These are phyloP conservation scores for Nephrotoma guestfalica DNA, from an alignment of 2,888 invertebrate genomes.

Conservation along the genomic window DNA sequence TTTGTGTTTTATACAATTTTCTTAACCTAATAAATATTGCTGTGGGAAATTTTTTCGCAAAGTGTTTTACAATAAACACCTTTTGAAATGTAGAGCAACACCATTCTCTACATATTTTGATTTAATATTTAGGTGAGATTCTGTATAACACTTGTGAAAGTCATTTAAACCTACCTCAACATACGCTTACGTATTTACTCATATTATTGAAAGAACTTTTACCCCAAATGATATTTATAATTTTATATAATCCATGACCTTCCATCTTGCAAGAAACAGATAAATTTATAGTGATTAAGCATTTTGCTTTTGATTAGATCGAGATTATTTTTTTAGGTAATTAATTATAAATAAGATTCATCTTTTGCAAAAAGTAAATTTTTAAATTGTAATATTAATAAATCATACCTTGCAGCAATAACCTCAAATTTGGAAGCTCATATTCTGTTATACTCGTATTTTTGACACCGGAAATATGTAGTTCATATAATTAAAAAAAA, in stretches of 20 bases:
- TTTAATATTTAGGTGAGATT: neutral
- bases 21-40: neutral
- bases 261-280: neutral
- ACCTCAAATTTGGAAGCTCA: neutral
- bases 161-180: neutral
- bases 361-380: neutral
- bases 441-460: neutral
- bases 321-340: neutral
- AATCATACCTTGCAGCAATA: neutral
- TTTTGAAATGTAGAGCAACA: neutral
- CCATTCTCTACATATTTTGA: neutral
- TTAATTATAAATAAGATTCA: neutral
- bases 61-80: neutral
- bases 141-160: neutral
- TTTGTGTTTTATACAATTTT: neutral
- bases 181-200: neutral
- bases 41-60: neutral
- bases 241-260: neutral
- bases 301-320: neutral
- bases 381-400: too few relatives aligned
- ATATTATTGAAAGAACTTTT: neutral
- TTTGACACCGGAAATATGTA: neutral
- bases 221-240: neutral
- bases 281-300: neutral
- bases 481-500: neutral